Base-by-base conservation (phyloP, 2,888 invertebrate species). In the Amphipoea lucens region DNA sequence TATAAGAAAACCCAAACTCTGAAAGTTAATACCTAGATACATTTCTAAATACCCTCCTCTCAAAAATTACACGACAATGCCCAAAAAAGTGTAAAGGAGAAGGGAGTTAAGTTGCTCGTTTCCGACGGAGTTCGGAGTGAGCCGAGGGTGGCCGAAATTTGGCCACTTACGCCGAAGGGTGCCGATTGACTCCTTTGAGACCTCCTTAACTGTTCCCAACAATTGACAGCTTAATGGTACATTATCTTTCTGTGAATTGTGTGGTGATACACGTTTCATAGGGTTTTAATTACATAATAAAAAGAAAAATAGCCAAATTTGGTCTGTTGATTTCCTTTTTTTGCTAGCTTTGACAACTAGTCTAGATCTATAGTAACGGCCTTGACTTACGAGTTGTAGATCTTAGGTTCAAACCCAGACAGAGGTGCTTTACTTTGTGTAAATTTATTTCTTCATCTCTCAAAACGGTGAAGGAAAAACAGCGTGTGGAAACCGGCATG, bases 161-260 rank as follows among this genome's bases (percentile, higher is more conserved):
- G 90, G 89, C 84, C 90, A 89, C 90, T 92, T 87, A 79, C 84
- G 40, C 62, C 63, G 77, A 73, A 81, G 78, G 83, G 79, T 77
- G 85, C 84, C 82, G 89, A 90, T 90, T 91, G 90, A 90, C 89
- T 90, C 75, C 77, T 74, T 83, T 80, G 70, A 89, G 87, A 81
- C 82, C 82, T 78, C 76, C 70, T 71, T 81, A 76, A 81, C 67
- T 76, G 51, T 81, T 82, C 72, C 82, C 78, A 80, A 85, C 84
- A 84, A 86, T 85, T 84, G 86, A 77, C 65, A 11, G 29, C 45
- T 69, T 29, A 42, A 71, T 67, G 36, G 67, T 17, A 36, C 69
- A 79, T 75, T 79, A 67, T 79, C 79, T 65, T 68, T 57, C 23
- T 20, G 42, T 9, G 42, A 80, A 62, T 23, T 65, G 45, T 71